A percentile compares a stretch with the other conserved stretches of the same genome.
Conservation (phyloP, 1,140 invertebrate species). For the Sipha flava region DNA sequence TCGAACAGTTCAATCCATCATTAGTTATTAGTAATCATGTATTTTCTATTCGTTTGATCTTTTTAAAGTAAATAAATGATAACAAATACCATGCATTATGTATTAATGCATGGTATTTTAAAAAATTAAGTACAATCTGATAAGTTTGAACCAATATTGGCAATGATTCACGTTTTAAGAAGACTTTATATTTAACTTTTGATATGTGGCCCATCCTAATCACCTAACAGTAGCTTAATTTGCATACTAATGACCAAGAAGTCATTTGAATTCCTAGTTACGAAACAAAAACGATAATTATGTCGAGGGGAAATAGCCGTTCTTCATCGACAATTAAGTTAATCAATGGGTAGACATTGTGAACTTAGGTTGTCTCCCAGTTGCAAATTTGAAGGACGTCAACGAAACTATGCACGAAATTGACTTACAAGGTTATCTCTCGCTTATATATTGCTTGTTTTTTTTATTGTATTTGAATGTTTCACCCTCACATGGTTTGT, state of each 20-base stretch:
- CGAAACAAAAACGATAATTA: neutral
- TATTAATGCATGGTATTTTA: too few relatives aligned
- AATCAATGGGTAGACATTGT: neutral
- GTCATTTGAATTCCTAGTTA: neutral
- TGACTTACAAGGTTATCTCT: neutral
- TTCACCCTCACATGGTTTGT: too few relatives aligned
- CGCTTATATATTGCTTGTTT: too few relatives aligned
- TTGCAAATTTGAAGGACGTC: neutral
- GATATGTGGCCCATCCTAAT: neutral
- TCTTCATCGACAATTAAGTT: neutral
- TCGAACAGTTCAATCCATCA: too few relatives aligned
- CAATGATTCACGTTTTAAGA: neutral
- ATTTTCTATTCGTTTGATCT: too few relatives aligned
- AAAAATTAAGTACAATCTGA: too few relatives aligned
- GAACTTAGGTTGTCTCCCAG: too few relatives aligned
- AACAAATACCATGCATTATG: too few relatives aligned
- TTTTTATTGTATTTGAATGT: too few relatives aligned
- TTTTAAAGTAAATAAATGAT: too few relatives aligned
- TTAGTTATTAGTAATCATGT: too few relatives aligned
- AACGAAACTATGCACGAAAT: neutral
- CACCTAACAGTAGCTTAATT: neutral
- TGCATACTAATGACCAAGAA: neutral
- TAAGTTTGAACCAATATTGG: neutral
- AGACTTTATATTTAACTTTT: neutral
- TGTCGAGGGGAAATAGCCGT: neutral